These are phyloP conservation scores for Macrobrachium nipponense DNA, from an alignment of 1,140 invertebrate genomes.

Conservation along the genomic window DNA sequence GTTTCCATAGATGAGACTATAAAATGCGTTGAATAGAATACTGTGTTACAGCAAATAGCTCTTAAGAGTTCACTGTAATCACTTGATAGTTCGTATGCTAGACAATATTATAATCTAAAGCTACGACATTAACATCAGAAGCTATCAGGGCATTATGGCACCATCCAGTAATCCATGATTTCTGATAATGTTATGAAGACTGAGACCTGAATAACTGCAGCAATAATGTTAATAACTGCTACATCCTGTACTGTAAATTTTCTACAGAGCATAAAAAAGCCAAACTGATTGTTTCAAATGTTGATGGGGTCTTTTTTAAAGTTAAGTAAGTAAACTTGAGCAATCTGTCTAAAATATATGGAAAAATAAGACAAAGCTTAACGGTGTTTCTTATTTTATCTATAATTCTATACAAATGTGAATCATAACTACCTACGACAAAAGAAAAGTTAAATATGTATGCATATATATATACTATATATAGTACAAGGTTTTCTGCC, in stretches of 20 bases:
- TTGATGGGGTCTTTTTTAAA: background rate
- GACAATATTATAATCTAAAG: conserved; percentile 55
- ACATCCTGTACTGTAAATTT: background rate
- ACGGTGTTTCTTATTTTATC: conserved; percentile 40
- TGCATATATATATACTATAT: background rate
- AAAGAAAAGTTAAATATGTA: background rate
- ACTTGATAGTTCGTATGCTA: conserved; percentile 58
- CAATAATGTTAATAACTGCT: background rate
- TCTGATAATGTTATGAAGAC: background rate
- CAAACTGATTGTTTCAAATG: too few relatives aligned
- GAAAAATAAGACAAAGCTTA: conserved; percentile 30
- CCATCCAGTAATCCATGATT: background rate
- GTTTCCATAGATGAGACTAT: conserved; percentile 58
- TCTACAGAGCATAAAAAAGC: too few relatives aligned
- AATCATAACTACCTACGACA: background rate
- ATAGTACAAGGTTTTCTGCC: conserved; percentile 11
- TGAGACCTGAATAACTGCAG: too few relatives aligned
- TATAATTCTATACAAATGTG: background rate
- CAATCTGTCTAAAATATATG: conserved; percentile 30
- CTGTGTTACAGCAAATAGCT: conserved; percentile 35
- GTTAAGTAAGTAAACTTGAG: conserved; percentile 47
- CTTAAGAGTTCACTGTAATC: conserved; percentile 51
- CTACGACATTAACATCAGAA: conserved; percentile 58
- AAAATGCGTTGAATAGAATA: conserved; percentile 60
- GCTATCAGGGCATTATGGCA: conserved; percentile 45